phyloP scores from a whole-genome alignment of 2,797 vertebrate species.

The Acropternis orthonyx region DNA sequence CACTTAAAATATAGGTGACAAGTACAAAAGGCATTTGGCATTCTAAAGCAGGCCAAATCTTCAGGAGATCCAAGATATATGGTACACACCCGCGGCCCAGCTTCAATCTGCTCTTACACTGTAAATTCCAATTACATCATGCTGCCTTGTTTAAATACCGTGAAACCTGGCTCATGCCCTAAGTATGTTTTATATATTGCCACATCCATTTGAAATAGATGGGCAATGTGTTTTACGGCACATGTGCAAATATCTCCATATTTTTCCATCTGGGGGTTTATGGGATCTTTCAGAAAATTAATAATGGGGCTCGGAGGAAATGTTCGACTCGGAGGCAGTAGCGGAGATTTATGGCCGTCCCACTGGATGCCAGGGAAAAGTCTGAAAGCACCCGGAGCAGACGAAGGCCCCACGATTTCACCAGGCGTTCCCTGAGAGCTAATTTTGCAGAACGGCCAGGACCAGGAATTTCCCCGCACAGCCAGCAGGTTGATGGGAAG shows the following conservation, averaged over 20 bases:
- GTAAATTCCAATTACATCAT: constrained; percentile 71
- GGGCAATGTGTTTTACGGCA: constrained; percentile 60
- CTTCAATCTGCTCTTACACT: constrained; percentile 40
- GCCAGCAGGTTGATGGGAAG: neutral
- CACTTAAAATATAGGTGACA: constrained; percentile 59
- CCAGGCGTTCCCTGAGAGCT: neutral
- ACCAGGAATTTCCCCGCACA: neutral
- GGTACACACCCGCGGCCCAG: neutral
- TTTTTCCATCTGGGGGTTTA: constrained; percentile 70
- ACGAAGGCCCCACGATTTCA: neutral
- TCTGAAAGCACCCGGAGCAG: neutral
- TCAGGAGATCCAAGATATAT: constrained; percentile 52
- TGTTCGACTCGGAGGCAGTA: constrained; percentile 47
- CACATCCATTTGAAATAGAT: constrained; percentile 63
- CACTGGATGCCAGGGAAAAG: constrained; percentile 42
- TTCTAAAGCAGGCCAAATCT: constrained; percentile 35
- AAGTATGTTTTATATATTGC: constrained; percentile 58
- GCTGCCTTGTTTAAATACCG: constrained; percentile 63
- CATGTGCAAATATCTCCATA: constrained; percentile 55
- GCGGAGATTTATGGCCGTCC: constrained; percentile 1
- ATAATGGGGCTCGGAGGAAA: constrained; percentile 63
- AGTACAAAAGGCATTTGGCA: constrained; percentile 58
- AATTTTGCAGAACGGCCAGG: neutral
- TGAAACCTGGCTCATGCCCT: constrained; percentile 59
- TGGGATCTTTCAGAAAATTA: constrained; percentile 65